Evolutionary conservation across 2,113 vertebrate genomes (phyloP).

Genomic region (Strigops habroptila): DNA sequence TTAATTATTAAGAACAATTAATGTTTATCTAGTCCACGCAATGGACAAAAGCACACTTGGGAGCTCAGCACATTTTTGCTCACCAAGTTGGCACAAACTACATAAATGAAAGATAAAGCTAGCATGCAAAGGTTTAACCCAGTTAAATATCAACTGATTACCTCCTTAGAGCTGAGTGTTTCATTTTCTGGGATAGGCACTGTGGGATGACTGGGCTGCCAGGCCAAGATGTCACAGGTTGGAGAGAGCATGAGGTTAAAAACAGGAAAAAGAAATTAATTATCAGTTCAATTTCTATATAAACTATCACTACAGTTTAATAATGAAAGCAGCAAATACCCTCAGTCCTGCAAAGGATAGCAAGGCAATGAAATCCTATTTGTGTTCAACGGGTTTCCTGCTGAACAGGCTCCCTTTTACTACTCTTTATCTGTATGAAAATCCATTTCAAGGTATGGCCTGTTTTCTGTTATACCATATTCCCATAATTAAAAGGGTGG

Average conservation of each 20-base stretch:
- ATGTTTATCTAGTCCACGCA: neutral
- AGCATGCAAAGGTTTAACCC: neutral
- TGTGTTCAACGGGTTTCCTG: neutral
- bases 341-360: neutral
- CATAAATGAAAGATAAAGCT: neutral
- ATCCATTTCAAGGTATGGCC: neutral
- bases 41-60: neutral
- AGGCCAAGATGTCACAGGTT: conserved; percentile 25
- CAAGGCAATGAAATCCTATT: neutral
- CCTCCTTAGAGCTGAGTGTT: conserved; percentile 71
- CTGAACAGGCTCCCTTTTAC: neutral
- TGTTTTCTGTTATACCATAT: neutral
- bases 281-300: conserved; percentile 25
- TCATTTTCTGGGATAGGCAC: conserved; percentile 79
- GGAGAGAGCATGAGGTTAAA: neutral
- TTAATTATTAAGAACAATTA: neutral
- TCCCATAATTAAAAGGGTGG: neutral
- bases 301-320: neutral
- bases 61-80: neutral
- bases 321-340: neutral
- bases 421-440: neutral
- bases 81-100: neutral
- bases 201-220: conserved; percentile 73
- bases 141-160: conserved; percentile 44
- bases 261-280: neutral